A percentile compares a stretch with the other conserved stretches of the same genome.
Conservation (phyloP, 2,888 invertebrate genomes). For the Hipparchia semele region DNA sequence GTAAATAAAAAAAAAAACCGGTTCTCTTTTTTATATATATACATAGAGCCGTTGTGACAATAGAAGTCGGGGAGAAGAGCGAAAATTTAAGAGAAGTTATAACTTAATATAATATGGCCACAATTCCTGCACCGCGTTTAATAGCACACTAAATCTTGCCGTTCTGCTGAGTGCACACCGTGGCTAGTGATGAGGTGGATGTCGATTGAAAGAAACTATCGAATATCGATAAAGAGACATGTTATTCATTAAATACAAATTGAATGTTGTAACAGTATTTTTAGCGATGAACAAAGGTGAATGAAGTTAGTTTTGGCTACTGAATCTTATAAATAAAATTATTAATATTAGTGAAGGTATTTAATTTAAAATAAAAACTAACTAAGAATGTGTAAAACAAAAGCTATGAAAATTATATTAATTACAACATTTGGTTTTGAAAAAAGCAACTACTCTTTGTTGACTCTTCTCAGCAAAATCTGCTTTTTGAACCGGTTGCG, state of each 20-base stretch:
- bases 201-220: slow-evolving; percentile 16
- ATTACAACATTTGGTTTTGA: too few relatives aligned
- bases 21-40: not conserved
- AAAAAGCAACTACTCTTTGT: too few relatives aligned
- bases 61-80: slow-evolving; percentile 35
- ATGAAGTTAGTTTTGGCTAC: too few relatives aligned
- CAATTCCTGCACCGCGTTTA: slow-evolving; percentile 69
- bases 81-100: slow-evolving; percentile 57
- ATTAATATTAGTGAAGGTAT: too few relatives aligned
- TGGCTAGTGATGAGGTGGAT: slow-evolving; percentile 51
- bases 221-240: slow-evolving; percentile 26
- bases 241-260: not conserved
- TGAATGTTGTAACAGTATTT: not conserved
- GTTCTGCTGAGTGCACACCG: slow-evolving; percentile 63
- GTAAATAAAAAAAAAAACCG: not conserved
- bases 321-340: too few relatives aligned
- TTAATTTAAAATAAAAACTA: too few relatives aligned
- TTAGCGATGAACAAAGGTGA: too few relatives aligned
- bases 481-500: too few relatives aligned
- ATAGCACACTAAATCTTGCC: slow-evolving; percentile 74
- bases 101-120: slow-evolving; percentile 62
- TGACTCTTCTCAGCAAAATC: too few relatives aligned
- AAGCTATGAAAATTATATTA: too few relatives aligned
- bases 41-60: slow-evolving; percentile 5
- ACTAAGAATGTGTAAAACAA: too few relatives aligned